Percentiles rank a stretch among this genome's conserved stretches.
Evolutionary conservation across 2,888 invertebrate species (phyloP).

Genomic region (Eupeodes latifasciatus): DNA sequence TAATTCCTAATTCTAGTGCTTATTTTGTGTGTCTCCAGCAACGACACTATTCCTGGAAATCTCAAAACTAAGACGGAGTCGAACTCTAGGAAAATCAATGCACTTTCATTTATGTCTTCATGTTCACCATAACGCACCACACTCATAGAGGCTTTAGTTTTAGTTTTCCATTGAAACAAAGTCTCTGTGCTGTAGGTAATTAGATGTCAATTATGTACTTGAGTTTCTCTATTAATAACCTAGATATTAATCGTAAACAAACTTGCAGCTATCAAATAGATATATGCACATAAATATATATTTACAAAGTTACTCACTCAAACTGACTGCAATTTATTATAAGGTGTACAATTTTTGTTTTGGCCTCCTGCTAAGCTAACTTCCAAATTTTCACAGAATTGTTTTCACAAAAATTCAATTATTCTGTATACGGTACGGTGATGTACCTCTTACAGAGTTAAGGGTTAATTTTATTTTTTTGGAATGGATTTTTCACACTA

Average conservation of each 20-base stretch:
- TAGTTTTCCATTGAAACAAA: background rate
- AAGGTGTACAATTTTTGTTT: conserved; percentile 1
- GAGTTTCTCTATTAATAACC: conserved; percentile 37
- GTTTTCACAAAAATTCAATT: background rate
- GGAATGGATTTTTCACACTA: background rate
- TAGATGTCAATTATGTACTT: conserved; percentile 19
- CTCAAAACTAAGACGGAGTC: background rate
- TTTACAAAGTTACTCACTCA: background rate
- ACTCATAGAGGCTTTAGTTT: background rate
- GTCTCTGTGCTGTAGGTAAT: background rate
- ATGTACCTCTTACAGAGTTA: background rate
- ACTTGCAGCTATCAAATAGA: conserved; percentile 8
- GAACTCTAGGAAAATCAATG: conserved; percentile 13
- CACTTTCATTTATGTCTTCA: background rate
- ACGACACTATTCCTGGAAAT: background rate
- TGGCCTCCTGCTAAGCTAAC: conserved; percentile 7
- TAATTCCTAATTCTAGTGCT: background rate
- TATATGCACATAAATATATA: background rate
- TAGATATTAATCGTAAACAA: conserved; percentile 29
- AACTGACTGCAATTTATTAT: background rate
- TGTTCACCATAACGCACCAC: background rate
- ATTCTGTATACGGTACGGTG: background rate
- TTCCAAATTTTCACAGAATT: background rate
- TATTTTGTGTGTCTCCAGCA: background rate
- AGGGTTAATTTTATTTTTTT: background rate